Evolutionary conservation across 2,888 invertebrate genomes (phyloP), one percentile per base, ranked within the genome.

Genomic region (Pseudococcus longispinus): DNA sequence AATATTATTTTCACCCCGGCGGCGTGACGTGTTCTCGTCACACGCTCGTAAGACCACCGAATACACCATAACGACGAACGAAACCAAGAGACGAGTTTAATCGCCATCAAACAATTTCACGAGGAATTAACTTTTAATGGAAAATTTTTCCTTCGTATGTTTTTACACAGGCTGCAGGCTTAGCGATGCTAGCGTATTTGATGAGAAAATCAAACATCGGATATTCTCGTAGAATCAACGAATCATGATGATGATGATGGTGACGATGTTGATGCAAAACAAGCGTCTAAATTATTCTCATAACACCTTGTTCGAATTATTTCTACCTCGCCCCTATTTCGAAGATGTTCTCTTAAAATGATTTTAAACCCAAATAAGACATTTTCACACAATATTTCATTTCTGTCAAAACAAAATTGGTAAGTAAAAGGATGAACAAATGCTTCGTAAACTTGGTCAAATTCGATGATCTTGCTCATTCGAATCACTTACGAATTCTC

Each of bases 351-450:
- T 65, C 26, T 26, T 26, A 13, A 65, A 26, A 65, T 26, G 65
- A 26, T 20, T 65, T 65, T 26, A 65, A 65, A n/a, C n/a, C 65
- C 65, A 26, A 26, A 65, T 65, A 65, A 65, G 65, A 65, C 26
- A 65, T 26, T 65, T 65, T 65, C 26, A 65, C 55, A n/a, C n/a
- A 55, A 55, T 55, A 55, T 55, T 55, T 55, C n/a, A n/a, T n/a
- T 15, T n/a, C 37, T 37, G 9, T 37, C 37, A n/a, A n/a, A n/a
- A n/a, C n/a, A n/a, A n/a, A n/a, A n/a, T n/a, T n/a, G n/a, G n/a
- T 37, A 37, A 8, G 37, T 37, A 37, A 37, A 5, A 37, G 37
- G 37, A n/a, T n/a, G n/a, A n/a, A n/a, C n/a, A n/a, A n/a, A n/a
- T n/a, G n/a, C n/a, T n/a, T n/a, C n/a, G n/a, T n/a, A n/a, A n/a